Evolutionary conservation across 1,140 invertebrate genomes (phyloP).

Genomic region (Drosophila lacteicornis): DNA sequence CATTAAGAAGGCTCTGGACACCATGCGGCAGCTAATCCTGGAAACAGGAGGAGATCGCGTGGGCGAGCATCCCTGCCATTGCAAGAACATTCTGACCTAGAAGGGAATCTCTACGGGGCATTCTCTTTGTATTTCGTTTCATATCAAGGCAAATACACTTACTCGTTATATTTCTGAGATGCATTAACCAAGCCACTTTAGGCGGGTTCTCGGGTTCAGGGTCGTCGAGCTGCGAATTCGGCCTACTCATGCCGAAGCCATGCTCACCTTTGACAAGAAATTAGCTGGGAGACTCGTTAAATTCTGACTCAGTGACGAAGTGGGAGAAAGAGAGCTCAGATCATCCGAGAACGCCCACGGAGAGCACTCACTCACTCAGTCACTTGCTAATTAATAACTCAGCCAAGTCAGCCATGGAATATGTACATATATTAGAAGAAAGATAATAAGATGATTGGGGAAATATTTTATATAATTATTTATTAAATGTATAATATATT

Average conservation of each 20-base stretch:
- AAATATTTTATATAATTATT: not conserved
- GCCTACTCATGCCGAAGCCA: conserved; percentile 63
- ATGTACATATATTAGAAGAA: not conserved
- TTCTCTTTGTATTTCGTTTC: not conserved
- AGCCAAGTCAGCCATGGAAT: conserved; percentile 8
- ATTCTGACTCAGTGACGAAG: conserved; percentile 43
- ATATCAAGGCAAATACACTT: not conserved
- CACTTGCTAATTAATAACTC: conserved; percentile 27
- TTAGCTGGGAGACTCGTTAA: conserved; percentile 14
- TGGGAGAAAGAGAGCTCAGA: conserved; percentile 14
- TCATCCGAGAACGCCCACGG: conserved; percentile 35
- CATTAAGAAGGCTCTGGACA: conserved; percentile 29
- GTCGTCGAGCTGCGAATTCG: conserved; percentile 16
- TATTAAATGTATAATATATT: too few species aligned
- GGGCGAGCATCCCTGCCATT: conserved; percentile 15
- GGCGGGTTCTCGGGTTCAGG: conserved; percentile 29
- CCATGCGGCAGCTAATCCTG: conserved; percentile 44
- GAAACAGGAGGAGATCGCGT: conserved; percentile 2
- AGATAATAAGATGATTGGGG: not conserved
- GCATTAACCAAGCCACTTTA: conserved; percentile 9
- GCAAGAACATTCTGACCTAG: not conserved
- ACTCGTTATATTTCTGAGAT: not conserved
- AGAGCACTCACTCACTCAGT: not conserved
- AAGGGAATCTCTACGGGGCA: not conserved
- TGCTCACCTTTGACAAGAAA: conserved; percentile 68